phyloP scores from a whole-genome alignment of 2,888 invertebrate species.

The Ethmia dodecea region DNA sequence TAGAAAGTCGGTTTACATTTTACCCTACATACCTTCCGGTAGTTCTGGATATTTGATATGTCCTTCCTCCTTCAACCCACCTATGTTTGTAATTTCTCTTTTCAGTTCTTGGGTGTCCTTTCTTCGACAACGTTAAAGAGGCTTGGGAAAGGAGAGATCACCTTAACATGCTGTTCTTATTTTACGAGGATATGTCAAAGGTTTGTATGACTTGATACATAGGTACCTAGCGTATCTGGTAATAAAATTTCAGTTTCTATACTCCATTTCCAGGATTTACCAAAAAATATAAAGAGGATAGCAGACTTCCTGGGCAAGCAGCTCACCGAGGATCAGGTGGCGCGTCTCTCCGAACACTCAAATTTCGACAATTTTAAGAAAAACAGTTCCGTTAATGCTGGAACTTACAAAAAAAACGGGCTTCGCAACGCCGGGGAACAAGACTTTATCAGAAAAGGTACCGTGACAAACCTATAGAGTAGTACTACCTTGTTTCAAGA shows the following conservation, averaged over 20 bases:
- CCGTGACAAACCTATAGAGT: too few relatives aligned
- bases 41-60: too few relatives aligned
- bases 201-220: not conserved
- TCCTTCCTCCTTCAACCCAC: too few relatives aligned
- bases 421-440: conserved; percentile 77
- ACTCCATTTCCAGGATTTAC: conserved; percentile 18
- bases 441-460: conserved; percentile 83
- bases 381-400: conserved; percentile 87
- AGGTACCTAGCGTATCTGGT: not conserved
- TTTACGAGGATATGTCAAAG: conserved; percentile 86
- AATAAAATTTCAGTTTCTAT: too few relatives aligned
- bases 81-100: too few relatives aligned
- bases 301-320: conserved; percentile 79
- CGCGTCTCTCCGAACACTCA: conserved; percentile 82
- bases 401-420: conserved; percentile 79
- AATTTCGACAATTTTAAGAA: conserved; percentile 88
- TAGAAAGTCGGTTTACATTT: too few relatives aligned
- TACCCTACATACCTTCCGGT: too few relatives aligned
- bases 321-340: conserved; percentile 76
- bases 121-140: conserved; percentile 87
- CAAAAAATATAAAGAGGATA: conserved; percentile 11
- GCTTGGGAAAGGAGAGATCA: conserved; percentile 82
- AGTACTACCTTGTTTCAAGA: too few relatives aligned
- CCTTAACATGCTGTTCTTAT: conserved; percentile 84
- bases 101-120: conserved; percentile 85